Base-by-base conservation (phyloP, 2,113 vertebrate species). In the Tetraodon nigroviridis region DNA sequence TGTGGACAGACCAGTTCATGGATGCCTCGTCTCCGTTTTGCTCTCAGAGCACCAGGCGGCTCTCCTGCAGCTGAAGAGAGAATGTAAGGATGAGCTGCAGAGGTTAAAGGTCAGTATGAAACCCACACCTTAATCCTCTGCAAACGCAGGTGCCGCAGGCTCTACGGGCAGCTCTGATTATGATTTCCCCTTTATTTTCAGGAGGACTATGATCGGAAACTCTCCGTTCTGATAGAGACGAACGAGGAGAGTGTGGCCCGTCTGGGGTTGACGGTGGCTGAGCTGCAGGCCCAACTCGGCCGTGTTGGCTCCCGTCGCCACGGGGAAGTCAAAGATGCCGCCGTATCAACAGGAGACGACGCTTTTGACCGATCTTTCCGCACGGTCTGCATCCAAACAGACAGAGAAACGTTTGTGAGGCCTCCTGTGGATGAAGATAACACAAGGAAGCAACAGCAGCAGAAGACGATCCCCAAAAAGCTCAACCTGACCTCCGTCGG, bases 11-110 rank as follows among this genome's bases (percentile, higher is more conserved):
- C 29, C 29, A 32, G 8, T 4, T 51, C 53, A 14, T 62, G 16
- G 60, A 41, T 50, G 47, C 15, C 24, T 16, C 16, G 46, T 15
- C n/a, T 42, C 2, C 55, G 51, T 75, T 47, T 3, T 80, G 21
- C 51, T 60, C 79, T 61, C 90, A 99, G 96, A 98, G 79, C 96
- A 98, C 69, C 95, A 99, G 85, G 92, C 96, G 71, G 94, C 90
- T 63, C 93, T 99, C 76, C 88, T 99, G 69, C 94, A 98, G 67
- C 90, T 96, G 84, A 98, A 98, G 90, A 94, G 93, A 67, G 92
- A 94, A 73, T 92, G 94, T 81, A 95, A 95, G 80, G 93, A 94
- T 78, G 95, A 97, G 83, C 79, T 94, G 64, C 94, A 96, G 83
- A 93, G 82, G 51, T 75, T 98, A 65, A 92, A 96, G 92, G 96